Conservation (phyloP, 2,888 invertebrate species). For the Diaperis boleti region DNA sequence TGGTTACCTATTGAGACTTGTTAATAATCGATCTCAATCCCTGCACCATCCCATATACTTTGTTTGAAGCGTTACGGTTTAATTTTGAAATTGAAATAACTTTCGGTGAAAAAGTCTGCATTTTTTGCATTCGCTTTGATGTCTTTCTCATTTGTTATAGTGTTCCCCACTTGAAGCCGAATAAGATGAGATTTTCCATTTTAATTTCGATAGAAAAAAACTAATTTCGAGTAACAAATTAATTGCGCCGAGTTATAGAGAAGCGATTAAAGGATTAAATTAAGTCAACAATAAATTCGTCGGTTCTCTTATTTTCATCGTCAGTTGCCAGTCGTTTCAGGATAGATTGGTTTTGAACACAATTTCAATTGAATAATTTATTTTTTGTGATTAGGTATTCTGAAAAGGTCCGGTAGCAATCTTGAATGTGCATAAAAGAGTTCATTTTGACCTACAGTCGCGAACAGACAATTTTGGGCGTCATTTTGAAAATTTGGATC, state of each 20-base stretch:
- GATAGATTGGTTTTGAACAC: slow-evolving; percentile 14
- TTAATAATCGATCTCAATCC: slow-evolving; percentile 39
- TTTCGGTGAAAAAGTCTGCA: slow-evolving; percentile 18
- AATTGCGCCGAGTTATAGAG: slow-evolving; percentile 9
- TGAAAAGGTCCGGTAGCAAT: no score
- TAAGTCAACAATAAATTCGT: slow-evolving; percentile 29
- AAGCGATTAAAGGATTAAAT: slow-evolving; percentile 25
- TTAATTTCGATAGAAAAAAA: slow-evolving; percentile 15
- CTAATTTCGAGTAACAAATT: slow-evolving; percentile 19
- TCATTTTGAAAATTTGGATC: no score
- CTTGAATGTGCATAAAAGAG: no score
- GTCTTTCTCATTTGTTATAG: slow-evolving; percentile 22
- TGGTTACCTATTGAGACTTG: slow-evolving; percentile 44
- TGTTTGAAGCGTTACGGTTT: slow-evolving; percentile 43
- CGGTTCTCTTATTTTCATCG: slow-evolving; percentile 16
- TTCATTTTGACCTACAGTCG: no score
- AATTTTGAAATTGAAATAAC: slow-evolving; percentile 45
- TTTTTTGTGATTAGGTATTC: no score
- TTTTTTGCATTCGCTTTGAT: slow-evolving; percentile 3
- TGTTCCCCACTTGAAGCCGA: slow-evolving; percentile 5
- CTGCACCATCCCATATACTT: slow-evolving; percentile 16
- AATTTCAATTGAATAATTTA: no score
- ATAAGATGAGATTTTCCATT: slow-evolving; percentile 15
- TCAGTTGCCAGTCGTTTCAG: slow-evolving; percentile 5
- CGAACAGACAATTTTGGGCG: no score